Base-by-base conservation (phyloP, 2,888 invertebrate genomes). In the Nymphalis c-album region DNA sequence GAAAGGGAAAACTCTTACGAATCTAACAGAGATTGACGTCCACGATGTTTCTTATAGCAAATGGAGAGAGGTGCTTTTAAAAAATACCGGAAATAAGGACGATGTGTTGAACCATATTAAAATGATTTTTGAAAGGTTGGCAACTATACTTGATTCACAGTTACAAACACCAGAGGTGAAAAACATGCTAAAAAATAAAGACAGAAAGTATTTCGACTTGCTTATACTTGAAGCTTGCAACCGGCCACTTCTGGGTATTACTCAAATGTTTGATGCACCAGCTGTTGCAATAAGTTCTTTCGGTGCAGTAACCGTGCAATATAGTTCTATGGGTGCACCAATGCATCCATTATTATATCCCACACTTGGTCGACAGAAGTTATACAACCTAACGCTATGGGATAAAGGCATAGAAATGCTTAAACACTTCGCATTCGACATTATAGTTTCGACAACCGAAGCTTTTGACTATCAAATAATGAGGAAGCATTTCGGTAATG, bases 21-120 rank as follows among this genome's bases (percentile, higher is more conserved):
- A 85, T 67, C 63, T 85, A 0, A 85, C 78, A 20, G 82, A 86
- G 77, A 84, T 87, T 0, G 82, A 85, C 68, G 71, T 85, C 0
- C 82, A 83, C 13, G 78, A 84, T 22, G 18, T 80, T 16, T 84
- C 87, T 0, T 88, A 91, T 60, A 72, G 78, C 17, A 46, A 74
- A 7, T 80, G 77, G 75, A 57, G 55, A 1, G 72, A 48, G 67
- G 74, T 71, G 31, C 53, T 74, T 7, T 26, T 63, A 13, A 59
- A 59, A 17, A 20, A 64, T 65, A 64, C 45, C 47, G 71, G 73
- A 10, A 67, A 67, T 13, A 70, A 69, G 35, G 46, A 60, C 40
- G 70, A 62, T 45, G 17, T 71, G 4, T 63, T 75, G 45, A 64
- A 74, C 46, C 61, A 78, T 6, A 26, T 73, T 0, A 45, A 62